Percentiles rank a stretch among this genome's conserved stretches.
Conservation (phyloP, 2,888 invertebrate species). For the Arge pagana region DNA sequence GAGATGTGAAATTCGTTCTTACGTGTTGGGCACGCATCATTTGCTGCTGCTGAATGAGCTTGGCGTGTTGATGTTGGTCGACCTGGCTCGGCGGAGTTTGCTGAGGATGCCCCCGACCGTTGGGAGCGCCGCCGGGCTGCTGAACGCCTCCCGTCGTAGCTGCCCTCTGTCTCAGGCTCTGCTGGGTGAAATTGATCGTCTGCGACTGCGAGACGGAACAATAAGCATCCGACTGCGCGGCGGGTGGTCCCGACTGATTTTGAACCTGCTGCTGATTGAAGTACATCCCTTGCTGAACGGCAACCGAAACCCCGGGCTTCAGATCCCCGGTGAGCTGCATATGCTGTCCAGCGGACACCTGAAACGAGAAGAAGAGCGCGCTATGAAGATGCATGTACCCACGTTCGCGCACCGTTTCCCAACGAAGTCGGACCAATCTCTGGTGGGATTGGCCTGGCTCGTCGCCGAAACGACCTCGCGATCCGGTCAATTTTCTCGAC, state of each 20-base stretch:
- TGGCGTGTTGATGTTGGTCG: slow-evolving; percentile 68
- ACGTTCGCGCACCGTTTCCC: no score
- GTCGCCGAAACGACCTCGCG: background rate
- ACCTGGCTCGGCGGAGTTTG: slow-evolving; percentile 51
- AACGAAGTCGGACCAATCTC: no score
- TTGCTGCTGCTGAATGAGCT: slow-evolving; percentile 71
- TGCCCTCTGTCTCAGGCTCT: slow-evolving; percentile 66
- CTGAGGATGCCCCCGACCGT: slow-evolving; percentile 48
- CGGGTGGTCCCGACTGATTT: slow-evolving; percentile 30
- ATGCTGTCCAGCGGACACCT: slow-evolving; percentile 89
- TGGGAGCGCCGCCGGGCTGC: slow-evolving; percentile 42
- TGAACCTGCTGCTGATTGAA: slow-evolving; percentile 59
- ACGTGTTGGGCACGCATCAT: slow-evolving; percentile 54
- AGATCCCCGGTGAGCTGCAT: slow-evolving; percentile 76
- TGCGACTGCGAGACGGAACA: slow-evolving; percentile 79
- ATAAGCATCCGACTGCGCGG: slow-evolving; percentile 66
- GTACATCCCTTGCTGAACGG: slow-evolving; percentile 86
- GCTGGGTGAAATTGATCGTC: slow-evolving; percentile 84
- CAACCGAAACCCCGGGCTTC: slow-evolving; percentile 76
- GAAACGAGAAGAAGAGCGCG: slow-evolving; percentile 33
- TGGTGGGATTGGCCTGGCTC: no score
- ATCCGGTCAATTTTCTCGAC: slow-evolving; percentile 1
- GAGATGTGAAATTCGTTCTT: slow-evolving; percentile 24
- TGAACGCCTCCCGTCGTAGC: slow-evolving; percentile 54
- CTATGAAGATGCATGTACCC: background rate